These are phyloP conservation scores for Chelidonichthys spinosus DNA, from an alignment of 2,797 vertebrate genomes.

Conservation along the genomic window DNA sequence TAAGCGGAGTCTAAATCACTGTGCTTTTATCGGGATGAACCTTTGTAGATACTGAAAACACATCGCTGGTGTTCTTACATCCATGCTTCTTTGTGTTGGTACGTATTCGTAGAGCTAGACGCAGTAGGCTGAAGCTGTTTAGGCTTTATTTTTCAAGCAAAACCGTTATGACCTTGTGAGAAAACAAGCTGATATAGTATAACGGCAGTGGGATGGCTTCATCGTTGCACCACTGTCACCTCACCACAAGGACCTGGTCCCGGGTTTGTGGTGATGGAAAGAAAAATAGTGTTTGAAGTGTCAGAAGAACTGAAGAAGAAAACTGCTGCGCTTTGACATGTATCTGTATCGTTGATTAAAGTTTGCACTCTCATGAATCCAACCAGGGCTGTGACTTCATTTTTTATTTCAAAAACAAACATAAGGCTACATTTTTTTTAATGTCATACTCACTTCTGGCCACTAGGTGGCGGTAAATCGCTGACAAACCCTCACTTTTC, in stretches of 20 bases:
- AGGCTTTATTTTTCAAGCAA: conserved; percentile 54
- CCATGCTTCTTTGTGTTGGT: conserved; percentile 65
- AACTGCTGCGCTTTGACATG: conserved; percentile 61
- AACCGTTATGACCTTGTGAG: conserved; percentile 28
- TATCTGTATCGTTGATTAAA: conserved; percentile 81
- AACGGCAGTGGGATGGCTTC: neutral
- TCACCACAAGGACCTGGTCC: conserved; percentile 27
- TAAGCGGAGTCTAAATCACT: conserved; percentile 79
- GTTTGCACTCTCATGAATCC: conserved; percentile 76
- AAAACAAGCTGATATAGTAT: conserved; percentile 21
- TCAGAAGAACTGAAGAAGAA: conserved; percentile 32
- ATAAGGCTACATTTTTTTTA: fast-evolving
- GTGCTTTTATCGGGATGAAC: conserved; percentile 80
- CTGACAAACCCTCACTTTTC: neutral
- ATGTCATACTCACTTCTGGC: conserved; percentile 1
- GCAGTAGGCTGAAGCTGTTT: conserved; percentile 41
- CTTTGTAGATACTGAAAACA: conserved; percentile 59
- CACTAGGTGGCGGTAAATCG: conserved; percentile 58
- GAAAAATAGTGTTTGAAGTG: conserved; percentile 14
- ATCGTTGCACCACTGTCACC: conserved; percentile 4
- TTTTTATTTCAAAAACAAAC: neutral
- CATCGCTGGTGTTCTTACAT: conserved; percentile 40
- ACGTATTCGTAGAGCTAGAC: conserved; percentile 49
- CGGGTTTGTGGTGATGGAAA: conserved; percentile 26
- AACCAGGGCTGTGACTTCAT: conserved; percentile 10